These are phyloP conservation scores for Phylloscopus trochiloides DNA, from an alignment of 2,113 vertebrate species.

Conservation along the genomic window DNA sequence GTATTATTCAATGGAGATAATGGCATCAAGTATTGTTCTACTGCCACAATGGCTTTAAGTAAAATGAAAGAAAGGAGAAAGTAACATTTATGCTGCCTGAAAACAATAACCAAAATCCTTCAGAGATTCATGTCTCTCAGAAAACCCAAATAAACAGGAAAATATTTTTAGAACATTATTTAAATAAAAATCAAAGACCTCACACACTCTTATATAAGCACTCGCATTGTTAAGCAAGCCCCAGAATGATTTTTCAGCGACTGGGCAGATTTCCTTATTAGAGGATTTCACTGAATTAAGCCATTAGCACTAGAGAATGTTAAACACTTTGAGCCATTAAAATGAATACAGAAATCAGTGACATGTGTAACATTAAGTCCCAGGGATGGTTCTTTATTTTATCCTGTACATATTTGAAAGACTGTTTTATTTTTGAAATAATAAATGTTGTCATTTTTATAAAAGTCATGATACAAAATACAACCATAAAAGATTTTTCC, in stretches of 20 bases:
- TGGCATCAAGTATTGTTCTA: not conserved
- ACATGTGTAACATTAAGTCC: not conserved
- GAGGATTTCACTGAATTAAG: not conserved
- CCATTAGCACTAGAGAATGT: not conserved
- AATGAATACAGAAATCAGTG: not conserved
- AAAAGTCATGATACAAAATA: constrained; percentile 10
- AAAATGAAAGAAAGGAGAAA: not conserved
- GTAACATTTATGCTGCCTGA: not conserved
- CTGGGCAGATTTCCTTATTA: not conserved
- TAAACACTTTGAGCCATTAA: not conserved
- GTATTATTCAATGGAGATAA: not conserved
- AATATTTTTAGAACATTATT: not conserved
- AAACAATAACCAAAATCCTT: not conserved
- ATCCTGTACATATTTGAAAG: not conserved
- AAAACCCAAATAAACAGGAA: not conserved
- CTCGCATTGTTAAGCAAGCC: not conserved
- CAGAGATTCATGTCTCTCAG: not conserved
- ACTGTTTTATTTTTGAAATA: not conserved
- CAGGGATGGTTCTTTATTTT: not conserved
- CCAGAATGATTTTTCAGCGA: not conserved
- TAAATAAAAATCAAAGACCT: not conserved
- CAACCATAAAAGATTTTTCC: constrained; percentile 29
- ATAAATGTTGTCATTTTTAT: not conserved
- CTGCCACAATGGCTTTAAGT: not conserved
- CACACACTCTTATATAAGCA: not conserved